These are phyloP conservation scores for Crenuchus spilurus DNA, from an alignment of 2,797 vertebrate genomes.

Conservation along the genomic window DNA sequence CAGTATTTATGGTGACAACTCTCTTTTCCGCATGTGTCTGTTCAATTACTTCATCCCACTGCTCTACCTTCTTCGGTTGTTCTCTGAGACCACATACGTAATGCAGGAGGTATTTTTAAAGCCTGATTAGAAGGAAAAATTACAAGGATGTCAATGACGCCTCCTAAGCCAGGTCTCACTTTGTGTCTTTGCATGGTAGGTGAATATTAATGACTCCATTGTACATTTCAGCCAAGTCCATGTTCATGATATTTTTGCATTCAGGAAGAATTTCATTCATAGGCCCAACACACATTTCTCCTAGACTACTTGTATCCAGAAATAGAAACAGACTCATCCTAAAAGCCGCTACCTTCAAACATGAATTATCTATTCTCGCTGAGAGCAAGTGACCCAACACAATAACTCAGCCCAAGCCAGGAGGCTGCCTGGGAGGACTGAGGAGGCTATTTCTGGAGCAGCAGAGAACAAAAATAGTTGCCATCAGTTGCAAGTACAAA, in stretches of 20 bases:
- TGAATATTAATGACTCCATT: constrained; percentile 12
- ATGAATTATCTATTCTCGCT: constrained; percentile 52
- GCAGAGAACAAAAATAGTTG: constrained; percentile 53
- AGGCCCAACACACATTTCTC: background rate
- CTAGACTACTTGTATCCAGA: background rate
- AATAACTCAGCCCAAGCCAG: constrained; percentile 60
- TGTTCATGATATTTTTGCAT: constrained; percentile 17
- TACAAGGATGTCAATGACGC: background rate
- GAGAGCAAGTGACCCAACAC: constrained; percentile 54
- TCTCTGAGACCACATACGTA: constrained; percentile 65
- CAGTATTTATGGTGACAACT: constrained; percentile 70
- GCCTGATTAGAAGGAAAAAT: constrained; percentile 17
- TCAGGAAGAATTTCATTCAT: constrained; percentile 1
- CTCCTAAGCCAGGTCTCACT: constrained; percentile 8
- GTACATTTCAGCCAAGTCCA: background rate
- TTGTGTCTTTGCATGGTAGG: background rate
- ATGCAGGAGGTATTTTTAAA: constrained; percentile 58
- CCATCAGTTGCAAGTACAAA: constrained; percentile 28
- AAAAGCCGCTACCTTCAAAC: constrained; percentile 35
- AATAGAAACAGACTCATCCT: constrained; percentile 45
- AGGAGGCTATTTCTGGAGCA: constrained; percentile 62
- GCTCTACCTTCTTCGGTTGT: constrained; percentile 52
- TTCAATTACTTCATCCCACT: constrained; percentile 66
- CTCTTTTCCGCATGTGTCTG: constrained; percentile 72
- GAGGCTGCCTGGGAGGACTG: constrained; percentile 42